Evolutionary conservation across 1,140 invertebrate species (phyloP).

Genomic region (Triops longicaudatus): DNA sequence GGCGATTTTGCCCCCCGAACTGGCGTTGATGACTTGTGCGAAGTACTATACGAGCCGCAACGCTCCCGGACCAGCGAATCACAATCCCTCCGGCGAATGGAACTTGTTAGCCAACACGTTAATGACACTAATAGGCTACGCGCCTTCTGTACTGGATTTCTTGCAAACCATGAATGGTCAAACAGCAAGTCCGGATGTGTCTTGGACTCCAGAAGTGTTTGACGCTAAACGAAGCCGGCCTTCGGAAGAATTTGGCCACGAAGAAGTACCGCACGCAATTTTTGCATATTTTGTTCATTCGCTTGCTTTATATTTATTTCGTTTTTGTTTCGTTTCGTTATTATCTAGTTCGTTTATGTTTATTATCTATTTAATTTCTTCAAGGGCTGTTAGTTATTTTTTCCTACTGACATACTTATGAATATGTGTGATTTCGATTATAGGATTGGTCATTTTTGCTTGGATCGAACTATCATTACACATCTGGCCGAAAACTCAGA

Average conservation of each 20-base stretch:
- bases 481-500: slow-evolving; percentile 29
- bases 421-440: slow-evolving; percentile 24
- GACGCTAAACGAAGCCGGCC: slow-evolving; percentile 51
- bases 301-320: slow-evolving; percentile 8
- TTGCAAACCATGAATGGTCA: background rate
- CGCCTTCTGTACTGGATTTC: slow-evolving; percentile 18
- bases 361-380: slow-evolving; percentile 4
- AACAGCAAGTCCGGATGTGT: slow-evolving; percentile 17
- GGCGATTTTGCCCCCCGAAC: slow-evolving; percentile 61
- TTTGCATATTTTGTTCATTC: slow-evolving; percentile 40
- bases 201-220: slow-evolving; percentile 31
- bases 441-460: slow-evolving; percentile 71
- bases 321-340: too few relatives aligned
- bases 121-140: slow-evolving; percentile 23
- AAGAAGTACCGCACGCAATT: slow-evolving; percentile 42
- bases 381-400: too few relatives aligned
- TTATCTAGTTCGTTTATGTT: too few relatives aligned
- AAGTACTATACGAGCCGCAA: slow-evolving; percentile 81
- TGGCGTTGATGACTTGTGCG: slow-evolving; percentile 63
- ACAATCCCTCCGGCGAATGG: slow-evolving; percentile 71
- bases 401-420: too few relatives aligned
- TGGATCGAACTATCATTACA: slow-evolving; percentile 47
- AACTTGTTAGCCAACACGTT: slow-evolving; percentile 56
- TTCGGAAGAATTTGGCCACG: slow-evolving; percentile 44
- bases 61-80: slow-evolving; percentile 70